Evolutionary conservation across 1,140 invertebrate species (phyloP).

Genomic region (Cydia amplana): DNA sequence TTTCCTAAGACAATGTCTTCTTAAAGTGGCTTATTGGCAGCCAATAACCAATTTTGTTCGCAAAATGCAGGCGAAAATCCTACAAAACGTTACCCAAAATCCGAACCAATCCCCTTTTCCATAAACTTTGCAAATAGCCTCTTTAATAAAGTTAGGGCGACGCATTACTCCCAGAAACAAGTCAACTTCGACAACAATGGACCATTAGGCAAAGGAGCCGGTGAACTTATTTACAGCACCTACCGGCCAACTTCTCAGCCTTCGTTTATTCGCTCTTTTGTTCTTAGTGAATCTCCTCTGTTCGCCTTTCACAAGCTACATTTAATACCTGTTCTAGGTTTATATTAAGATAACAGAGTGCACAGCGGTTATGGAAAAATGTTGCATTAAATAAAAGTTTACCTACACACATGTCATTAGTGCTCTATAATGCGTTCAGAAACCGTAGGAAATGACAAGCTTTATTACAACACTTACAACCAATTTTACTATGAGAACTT

Average conservation of each 20-base stretch:
- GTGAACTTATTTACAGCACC: slow-evolving; percentile 55
- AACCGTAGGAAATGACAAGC: too few relatives aligned
- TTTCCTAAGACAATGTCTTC: background rate
- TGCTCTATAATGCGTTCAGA: too few relatives aligned
- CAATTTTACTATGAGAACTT: too few relatives aligned
- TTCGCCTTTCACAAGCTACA: background rate
- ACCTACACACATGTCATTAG: too few relatives aligned
- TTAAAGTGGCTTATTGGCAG: background rate
- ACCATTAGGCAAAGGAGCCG: slow-evolving; percentile 57
- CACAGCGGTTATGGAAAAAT: too few relatives aligned
- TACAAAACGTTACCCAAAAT: slow-evolving; percentile 14
- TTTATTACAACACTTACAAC: too few relatives aligned
- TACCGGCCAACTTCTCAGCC: slow-evolving; percentile 35
- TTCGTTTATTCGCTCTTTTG: slow-evolving; percentile 29
- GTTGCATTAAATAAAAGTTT: too few relatives aligned
- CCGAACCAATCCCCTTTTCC: slow-evolving; percentile 17
- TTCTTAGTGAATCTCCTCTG: slow-evolving; percentile 1
- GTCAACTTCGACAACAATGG: slow-evolving; percentile 44
- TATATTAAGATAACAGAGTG: too few relatives aligned
- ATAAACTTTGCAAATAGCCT: slow-evolving; percentile 36
- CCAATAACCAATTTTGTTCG: slow-evolving; percentile 22
- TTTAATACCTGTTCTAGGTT: background rate
- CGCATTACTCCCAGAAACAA: slow-evolving; percentile 48
- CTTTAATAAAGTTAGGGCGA: slow-evolving; percentile 58
- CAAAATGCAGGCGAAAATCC: background rate